These are phyloP conservation scores for Nebria brevicollis DNA, from an alignment of 2,888 invertebrate genomes.

Conservation along the genomic window DNA sequence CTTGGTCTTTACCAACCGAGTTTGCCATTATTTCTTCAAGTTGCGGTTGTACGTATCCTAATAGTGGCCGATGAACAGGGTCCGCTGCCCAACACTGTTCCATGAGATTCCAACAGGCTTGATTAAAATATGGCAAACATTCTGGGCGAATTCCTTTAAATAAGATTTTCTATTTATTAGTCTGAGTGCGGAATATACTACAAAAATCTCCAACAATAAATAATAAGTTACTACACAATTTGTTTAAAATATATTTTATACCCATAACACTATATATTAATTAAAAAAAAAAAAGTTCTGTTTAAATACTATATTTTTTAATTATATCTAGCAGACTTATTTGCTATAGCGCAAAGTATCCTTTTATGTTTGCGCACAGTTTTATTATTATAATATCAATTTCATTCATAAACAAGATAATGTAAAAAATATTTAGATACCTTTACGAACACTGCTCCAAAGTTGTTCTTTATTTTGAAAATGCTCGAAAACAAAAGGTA, in stretches of 20 bases:
- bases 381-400: not conserved
- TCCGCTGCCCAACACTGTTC: slow-evolving; percentile 85
- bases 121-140: slow-evolving; percentile 76
- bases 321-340: too few relatives aligned
- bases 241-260: too few relatives aligned
- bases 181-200: too few relatives aligned
- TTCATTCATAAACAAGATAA: not conserved
- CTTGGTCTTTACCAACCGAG: slow-evolving; percentile 11
- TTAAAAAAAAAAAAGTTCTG: too few relatives aligned
- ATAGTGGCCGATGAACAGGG: slow-evolving; percentile 76
- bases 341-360: too few relatives aligned
- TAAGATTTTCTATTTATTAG: not conserved
- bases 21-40: slow-evolving; percentile 66
- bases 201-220: too few relatives aligned
- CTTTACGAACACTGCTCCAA: slow-evolving; percentile 85
- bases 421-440: slow-evolving; percentile 61
- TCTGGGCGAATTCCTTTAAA: slow-evolving; percentile 82
- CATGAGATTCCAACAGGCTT: slow-evolving; percentile 87
- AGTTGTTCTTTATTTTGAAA: slow-evolving; percentile 88
- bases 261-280: too few relatives aligned
- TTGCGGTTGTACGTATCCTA: slow-evolving; percentile 79
- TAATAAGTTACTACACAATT: too few relatives aligned
- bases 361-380: too few relatives aligned
- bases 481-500: slow-evolving; percentile 83
- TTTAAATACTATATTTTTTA: too few relatives aligned